Percentiles rank a stretch among this genome's conserved stretches.
Conservation (phyloP, 2,113 vertebrate genomes). For the Corythaeola cristata region DNA sequence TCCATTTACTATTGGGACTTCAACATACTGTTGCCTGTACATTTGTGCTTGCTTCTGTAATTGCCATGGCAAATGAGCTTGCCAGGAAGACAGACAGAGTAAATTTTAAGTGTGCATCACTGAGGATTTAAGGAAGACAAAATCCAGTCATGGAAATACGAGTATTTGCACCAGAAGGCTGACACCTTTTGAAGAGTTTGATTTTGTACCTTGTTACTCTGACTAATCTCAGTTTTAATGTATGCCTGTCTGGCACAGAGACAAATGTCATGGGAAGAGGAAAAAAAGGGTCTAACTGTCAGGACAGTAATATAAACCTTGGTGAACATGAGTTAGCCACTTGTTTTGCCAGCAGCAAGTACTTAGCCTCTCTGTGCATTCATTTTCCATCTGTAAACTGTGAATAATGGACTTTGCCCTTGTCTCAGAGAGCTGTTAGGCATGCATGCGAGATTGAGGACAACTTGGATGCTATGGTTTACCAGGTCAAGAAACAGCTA, state of each 20-base stretch:
- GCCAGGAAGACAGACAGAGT: neutral
- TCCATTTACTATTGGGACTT: neutral
- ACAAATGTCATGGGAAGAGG: neutral
- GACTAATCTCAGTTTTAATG: neutral
- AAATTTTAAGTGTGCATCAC: neutral
- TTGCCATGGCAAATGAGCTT: neutral
- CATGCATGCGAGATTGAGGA: neutral
- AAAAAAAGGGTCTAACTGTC: neutral
- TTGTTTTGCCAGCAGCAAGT: constrained; percentile 9
- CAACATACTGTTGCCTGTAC: neutral
- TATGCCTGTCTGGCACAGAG: neutral
- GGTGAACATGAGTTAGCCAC: neutral
- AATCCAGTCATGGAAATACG: neutral
- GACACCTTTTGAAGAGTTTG: neutral
- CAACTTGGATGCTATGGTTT: neutral
- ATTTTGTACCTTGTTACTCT: neutral
- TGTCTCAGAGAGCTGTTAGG: neutral
- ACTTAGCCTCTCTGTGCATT: neutral
- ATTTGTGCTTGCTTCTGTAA: neutral
- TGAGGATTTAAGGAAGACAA: neutral
- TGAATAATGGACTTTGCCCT: neutral
- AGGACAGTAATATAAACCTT: neutral
- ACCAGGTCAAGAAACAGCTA: neutral
- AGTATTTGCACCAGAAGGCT: neutral
- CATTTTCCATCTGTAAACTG: neutral